Percentiles rank a stretch among this genome's conserved stretches.
Conservation (phyloP, 1,140 invertebrate species). For the Adoxophyes honmai region DNA sequence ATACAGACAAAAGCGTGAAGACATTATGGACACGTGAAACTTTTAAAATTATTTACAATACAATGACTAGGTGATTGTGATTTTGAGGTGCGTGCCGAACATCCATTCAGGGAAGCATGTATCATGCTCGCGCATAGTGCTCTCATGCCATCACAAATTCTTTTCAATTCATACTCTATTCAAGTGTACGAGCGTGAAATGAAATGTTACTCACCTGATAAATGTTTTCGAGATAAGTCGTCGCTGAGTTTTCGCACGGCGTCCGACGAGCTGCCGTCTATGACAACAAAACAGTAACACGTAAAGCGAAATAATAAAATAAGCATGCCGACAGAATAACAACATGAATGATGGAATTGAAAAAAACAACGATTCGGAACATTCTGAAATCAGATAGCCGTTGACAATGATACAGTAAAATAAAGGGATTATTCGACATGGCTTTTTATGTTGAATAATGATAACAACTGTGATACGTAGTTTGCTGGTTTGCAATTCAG, state of each 20-base stretch:
- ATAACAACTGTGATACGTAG: conserved; percentile 4
- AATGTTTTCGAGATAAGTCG: conserved; percentile 75
- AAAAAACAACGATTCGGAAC: background rate
- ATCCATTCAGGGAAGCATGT: conserved; percentile 27
- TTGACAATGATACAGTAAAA: background rate
- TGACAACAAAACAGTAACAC: conserved; percentile 70
- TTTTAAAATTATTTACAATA: conserved; percentile 39
- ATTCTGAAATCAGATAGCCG: background rate
- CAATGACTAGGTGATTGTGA: conserved; percentile 15
- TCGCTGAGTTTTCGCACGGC: conserved; percentile 70
- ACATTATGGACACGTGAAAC: conserved; percentile 50
- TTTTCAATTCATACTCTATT: conserved; percentile 12
- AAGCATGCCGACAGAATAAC: conserved; percentile 57
- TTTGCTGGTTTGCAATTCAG: conserved; percentile 28
- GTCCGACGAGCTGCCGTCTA: conserved; percentile 73
- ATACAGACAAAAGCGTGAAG: conserved; percentile 47
- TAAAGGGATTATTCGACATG: background rate
- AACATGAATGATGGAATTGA: background rate
- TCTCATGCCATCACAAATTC: conserved; percentile 25
- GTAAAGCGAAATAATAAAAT: conserved; percentile 61
- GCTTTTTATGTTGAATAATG: background rate
- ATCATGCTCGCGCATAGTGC: conserved; percentile 26
- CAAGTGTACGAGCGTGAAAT: conserved; percentile 9
- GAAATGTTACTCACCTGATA: conserved; percentile 65
- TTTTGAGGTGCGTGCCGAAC: conserved; percentile 24